Percentiles rank a stretch among this genome's conserved stretches.
Evolutionary conservation across 1,140 invertebrate genomes (phyloP).

Genomic region (Araneus ventricosus): DNA sequence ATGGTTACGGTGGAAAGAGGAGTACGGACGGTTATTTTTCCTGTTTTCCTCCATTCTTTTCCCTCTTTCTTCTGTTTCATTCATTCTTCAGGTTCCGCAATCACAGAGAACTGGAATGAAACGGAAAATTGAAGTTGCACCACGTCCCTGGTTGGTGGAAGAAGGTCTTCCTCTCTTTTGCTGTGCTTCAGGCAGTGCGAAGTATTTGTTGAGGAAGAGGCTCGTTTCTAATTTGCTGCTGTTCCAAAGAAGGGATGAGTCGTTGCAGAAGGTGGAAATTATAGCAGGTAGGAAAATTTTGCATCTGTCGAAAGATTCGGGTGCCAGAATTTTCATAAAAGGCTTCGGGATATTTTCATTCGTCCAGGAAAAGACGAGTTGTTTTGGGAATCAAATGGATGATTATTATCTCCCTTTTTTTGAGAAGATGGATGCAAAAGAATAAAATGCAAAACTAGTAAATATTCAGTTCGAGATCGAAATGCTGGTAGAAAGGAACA

Average conservation of each 20-base stretch:
- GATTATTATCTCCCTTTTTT: background rate
- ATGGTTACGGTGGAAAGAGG: background rate
- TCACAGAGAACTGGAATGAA: conserved; percentile 43
- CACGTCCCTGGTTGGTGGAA: background rate
- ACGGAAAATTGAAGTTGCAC: conserved; percentile 42
- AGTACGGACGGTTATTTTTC: conserved; percentile 8
- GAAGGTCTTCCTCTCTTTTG: background rate
- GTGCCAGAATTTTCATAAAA: background rate
- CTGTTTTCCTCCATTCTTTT: background rate
- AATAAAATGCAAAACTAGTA: too few relatives aligned
- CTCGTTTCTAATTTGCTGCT: conserved; percentile 13
- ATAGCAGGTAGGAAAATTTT: background rate
- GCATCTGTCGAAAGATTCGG: background rate
- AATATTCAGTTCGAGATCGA: too few relatives aligned
- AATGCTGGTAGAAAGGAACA: too few relatives aligned
- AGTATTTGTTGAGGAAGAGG: background rate
- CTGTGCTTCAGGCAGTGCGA: background rate
- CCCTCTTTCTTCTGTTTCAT: background rate
- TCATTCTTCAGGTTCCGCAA: conserved; percentile 37
- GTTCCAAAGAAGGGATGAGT: background rate
- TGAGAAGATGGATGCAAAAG: background rate
- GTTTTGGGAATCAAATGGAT: background rate
- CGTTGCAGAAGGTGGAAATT: background rate
- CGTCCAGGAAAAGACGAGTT: background rate
- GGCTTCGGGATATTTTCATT: background rate